Evolutionary conservation across 2,113 vertebrate species (phyloP), one percentile per base, ranked within the genome.

Genomic region (Mungos mungo): DNA sequence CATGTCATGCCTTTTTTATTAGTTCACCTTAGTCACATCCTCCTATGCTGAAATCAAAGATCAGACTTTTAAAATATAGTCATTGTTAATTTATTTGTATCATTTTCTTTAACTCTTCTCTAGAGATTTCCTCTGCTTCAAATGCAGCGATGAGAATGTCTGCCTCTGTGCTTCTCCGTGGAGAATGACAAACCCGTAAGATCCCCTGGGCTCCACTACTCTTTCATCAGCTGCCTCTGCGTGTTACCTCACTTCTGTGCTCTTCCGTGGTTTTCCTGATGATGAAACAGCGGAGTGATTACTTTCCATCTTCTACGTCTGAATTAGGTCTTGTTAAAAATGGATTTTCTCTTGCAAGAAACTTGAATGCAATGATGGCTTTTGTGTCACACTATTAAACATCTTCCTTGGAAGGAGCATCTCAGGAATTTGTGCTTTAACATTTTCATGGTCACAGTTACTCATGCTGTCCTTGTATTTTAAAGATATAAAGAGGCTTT

Each of bases 171-270:
- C 38, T 47, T 27, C 4, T n/a, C 88, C 50, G 45, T 27, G 31
- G 23, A 13, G 6, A 45, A 6, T 0, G 5, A 14, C 38, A 27
- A 0, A 0, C 31, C 4, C 0, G 0, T 0, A 10, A 9, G 5
- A 27, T 1, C 47, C 27, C 9, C 47, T 10, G 13, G 74, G 41
- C 6, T 35, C 13, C 5, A 2, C 5, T 1, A 0, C 27, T 13
- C 8, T 66, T 31, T 54, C 27, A 60, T 52, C 16, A 8, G 18
- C 14, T n/a, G 19, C 33, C 60, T 57, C 50, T 47, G 10, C 3
- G 18, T 6, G 15, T 38, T 54, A 14, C 2, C 6, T 5, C 21
- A 18, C 27, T 7, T 88, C 47, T 38, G 27, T 54, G 9, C 12
- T 50, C 35, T 76, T 69, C 45, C 3, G 16, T 60, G 8, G 2